A percentile compares a stretch with the other conserved stretches of the same genome.
Evolutionary conservation across 2,113 vertebrate species (phyloP).

Genomic region (Camelus bactrianus): DNA sequence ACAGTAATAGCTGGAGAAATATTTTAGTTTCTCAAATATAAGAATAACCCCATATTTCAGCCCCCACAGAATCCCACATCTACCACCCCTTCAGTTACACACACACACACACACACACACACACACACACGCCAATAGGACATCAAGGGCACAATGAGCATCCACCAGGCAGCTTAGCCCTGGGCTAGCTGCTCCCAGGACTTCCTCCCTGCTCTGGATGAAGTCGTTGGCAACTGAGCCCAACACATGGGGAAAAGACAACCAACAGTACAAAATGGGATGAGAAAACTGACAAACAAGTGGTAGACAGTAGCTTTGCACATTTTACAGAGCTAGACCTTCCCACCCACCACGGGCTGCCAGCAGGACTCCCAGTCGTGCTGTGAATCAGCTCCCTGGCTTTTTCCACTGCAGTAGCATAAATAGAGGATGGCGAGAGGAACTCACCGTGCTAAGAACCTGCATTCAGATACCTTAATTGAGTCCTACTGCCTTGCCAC

Average conservation of each 20-base stretch:
- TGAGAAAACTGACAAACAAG: background rate
- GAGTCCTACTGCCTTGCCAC: too few relatives aligned
- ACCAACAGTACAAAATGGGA: background rate
- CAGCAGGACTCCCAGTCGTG: background rate
- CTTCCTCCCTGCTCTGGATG: background rate
- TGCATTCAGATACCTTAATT: too few relatives aligned
- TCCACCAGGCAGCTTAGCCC: rapidly evolving
- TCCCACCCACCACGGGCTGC: background rate
- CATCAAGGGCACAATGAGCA: background rate
- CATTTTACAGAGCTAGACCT: background rate
- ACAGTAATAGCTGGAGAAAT: background rate
- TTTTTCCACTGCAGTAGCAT: background rate
- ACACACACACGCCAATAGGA: background rate
- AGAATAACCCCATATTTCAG: background rate
- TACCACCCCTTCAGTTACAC: background rate
- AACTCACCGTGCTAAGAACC: background rate
- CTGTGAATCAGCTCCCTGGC: background rate
- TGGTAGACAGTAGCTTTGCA: background rate
- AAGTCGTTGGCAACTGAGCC: background rate
- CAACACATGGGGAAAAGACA: background rate
- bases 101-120: background rate
- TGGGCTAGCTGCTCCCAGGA: background rate
- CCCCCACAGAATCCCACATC: background rate
- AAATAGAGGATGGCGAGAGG: background rate
- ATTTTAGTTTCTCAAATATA: conserved; percentile 19